phyloP scores from a whole-genome alignment of 30 jellyfish, hydroid and myxozoan genomes.

The Pelagia noctiluca region DNA sequence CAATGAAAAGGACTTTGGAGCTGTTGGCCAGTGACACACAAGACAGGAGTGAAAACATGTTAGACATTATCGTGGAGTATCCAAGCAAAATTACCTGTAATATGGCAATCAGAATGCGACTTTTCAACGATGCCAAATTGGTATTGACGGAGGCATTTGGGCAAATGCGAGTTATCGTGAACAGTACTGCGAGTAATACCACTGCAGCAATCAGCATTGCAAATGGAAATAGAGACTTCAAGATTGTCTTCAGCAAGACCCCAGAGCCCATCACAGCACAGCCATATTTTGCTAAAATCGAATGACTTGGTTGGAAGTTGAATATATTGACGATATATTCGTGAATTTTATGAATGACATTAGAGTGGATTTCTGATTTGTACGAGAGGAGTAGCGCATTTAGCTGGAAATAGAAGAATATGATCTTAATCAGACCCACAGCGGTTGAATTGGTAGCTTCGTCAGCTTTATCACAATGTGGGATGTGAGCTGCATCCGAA shows the following conservation, averaged over 20 bases:
- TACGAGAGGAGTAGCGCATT: neutral
- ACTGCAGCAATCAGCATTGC: constrained; percentile 11
- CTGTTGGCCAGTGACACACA: constrained; percentile 20
- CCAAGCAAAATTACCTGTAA: too few relatives aligned
- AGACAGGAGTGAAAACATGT: neutral
- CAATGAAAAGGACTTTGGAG: too few relatives aligned
- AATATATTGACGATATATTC: too few relatives aligned
- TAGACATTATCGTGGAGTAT: constrained; percentile 8
- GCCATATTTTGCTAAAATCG: neutral
- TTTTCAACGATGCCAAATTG: neutral
- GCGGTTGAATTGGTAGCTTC: neutral
- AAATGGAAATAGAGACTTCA: constrained; percentile 10
- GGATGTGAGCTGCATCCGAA: neutral
- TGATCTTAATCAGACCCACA: neutral
- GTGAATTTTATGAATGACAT: too few relatives aligned
- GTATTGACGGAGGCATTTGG: neutral
- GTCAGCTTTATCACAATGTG: neutral
- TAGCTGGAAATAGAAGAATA: too few relatives aligned
- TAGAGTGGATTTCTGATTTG: neutral
- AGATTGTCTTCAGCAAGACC: neutral
- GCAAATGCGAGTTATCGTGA: neutral
- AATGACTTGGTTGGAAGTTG: neutral
- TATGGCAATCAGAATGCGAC: neutral
- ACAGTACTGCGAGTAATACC: too few relatives aligned
- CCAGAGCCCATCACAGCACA: neutral